Percentiles rank a stretch among this genome's conserved stretches.
Evolutionary conservation across 2,797 vertebrate genomes (phyloP).

Genomic region (Nyctibius grandis): DNA sequence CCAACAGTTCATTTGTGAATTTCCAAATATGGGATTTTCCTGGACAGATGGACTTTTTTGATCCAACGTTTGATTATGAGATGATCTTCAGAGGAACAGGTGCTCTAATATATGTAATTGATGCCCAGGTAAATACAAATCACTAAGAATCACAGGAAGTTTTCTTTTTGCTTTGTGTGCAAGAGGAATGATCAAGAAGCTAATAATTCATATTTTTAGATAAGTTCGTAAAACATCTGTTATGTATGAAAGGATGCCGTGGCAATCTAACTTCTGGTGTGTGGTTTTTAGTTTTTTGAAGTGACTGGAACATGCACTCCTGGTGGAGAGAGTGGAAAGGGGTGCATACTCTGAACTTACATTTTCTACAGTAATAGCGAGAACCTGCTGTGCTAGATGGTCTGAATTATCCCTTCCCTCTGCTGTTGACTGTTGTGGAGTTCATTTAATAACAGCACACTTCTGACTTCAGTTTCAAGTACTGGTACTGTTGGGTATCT

Average conservation of each 20-base stretch:
- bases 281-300: not conserved
- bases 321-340: not conserved
- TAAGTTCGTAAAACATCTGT: not conserved
- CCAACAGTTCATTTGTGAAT: constrained; percentile 99
- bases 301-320: not conserved
- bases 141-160: not conserved
- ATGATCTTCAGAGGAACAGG: constrained; percentile 99
- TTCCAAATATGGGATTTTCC: constrained; percentile 99
- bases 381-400: not conserved
- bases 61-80: constrained; percentile 98
- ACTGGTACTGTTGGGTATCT: not conserved
- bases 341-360: not conserved
- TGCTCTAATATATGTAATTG: constrained; percentile 98
- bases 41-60: constrained; percentile 98
- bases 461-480: not conserved
- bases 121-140: constrained; percentile 88
- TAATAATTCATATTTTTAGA: not conserved
- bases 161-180: not conserved
- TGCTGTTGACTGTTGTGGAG: not conserved
- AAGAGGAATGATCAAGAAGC: accelerated
- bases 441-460: not conserved
- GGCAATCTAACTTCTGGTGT: not conserved
- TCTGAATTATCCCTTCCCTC: not conserved
- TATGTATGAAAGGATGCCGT: not conserved
- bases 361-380: accelerated